A percentile compares a stretch with the other conserved stretches of the same genome.
phyloP scores from a whole-genome alignment of 2,113 vertebrate genomes.

The Atrichornis clamosus region DNA sequence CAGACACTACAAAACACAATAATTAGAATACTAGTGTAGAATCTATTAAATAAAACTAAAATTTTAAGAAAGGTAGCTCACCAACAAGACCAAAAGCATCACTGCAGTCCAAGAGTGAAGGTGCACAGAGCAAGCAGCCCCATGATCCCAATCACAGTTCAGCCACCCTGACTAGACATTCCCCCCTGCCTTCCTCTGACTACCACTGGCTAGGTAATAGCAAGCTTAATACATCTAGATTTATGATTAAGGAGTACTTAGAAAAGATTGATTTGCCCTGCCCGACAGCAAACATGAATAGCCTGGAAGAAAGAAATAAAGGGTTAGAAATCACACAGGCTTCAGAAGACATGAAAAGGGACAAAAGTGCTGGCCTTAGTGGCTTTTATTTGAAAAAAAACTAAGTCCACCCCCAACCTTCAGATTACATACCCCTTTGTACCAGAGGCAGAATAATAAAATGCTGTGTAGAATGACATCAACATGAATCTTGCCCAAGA shows the following conservation, averaged over 20 bases:
- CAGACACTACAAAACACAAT: neutral
- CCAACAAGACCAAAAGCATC: neutral
- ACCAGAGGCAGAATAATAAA: constrained; percentile 36
- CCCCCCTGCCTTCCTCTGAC: neutral
- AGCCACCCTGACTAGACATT: neutral
- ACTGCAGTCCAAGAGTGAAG: neutral
- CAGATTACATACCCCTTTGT: constrained; percentile 24
- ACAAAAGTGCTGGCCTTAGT: constrained; percentile 3
- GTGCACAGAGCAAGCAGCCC: neutral
- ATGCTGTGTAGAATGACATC: neutral
- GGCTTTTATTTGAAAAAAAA: constrained; percentile 16
- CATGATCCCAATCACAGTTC: neutral
- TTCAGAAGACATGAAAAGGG: constrained; percentile 13
- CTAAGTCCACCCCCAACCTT: neutral
- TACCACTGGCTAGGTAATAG: constrained; percentile 45
- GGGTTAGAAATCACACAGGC: constrained; percentile 15
- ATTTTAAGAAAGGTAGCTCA: neutral
- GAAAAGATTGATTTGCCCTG: constrained; percentile 47
- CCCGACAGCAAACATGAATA: constrained; percentile 38
- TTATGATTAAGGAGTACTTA: constrained; percentile 58
- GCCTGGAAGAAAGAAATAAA: constrained; percentile 17
- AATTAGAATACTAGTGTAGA: neutral
- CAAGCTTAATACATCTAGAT: constrained; percentile 51
- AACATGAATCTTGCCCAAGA: neutral
- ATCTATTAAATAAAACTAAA: neutral